Base-by-base conservation (phyloP, 2,888 invertebrate species). In the Drosophila mimetica region DNA sequence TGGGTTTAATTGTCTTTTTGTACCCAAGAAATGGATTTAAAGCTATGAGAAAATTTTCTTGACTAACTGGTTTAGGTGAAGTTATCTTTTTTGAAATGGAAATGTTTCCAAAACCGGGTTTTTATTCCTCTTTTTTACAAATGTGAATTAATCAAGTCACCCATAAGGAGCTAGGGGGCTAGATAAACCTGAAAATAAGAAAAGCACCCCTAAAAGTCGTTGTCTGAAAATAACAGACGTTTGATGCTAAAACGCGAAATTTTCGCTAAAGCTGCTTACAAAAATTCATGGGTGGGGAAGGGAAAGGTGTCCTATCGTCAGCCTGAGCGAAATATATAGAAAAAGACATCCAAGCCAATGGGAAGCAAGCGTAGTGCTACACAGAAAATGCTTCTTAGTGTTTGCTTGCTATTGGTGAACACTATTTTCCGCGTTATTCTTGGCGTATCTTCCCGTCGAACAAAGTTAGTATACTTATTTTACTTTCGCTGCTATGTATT, bases 11-110 rank as follows among this genome's bases (percentile, higher is more conserved):
- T 64, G 52, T 69, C 20, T 46, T 67, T 82, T 82, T 74, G 37
- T 36, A 42, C 67, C 67, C 73, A 74, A 83, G 69, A 74, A 82
- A 74, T 63, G 32, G 32, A 36, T 34, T 48, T 13, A 20, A 66
- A 72, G 57, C 65, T 37, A 69, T 82, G 81, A 66, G 81, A 82
- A 88, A 74, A 76, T 72, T 59, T 57, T 61, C 70, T 88, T 42
- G 83, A 83, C 13, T 65, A 48, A 82, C 81, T 70, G 77, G 81
- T 82, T 79, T 74, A 20, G 14, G 22, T 6, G 11, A 16, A 18
- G 42, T 25, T 46, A 48, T 37, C 13, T 48, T 32, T 25, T 41
- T 6, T 11, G 11, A 32, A 42, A 42, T 50, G n/a, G 7, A 44
- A 48, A 42, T 54, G 13, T 11, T 36, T 47, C 36, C 6, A 6